Base-by-base conservation (phyloP, 1,140 invertebrate genomes). In the Drosophila ohnishii region DNA sequence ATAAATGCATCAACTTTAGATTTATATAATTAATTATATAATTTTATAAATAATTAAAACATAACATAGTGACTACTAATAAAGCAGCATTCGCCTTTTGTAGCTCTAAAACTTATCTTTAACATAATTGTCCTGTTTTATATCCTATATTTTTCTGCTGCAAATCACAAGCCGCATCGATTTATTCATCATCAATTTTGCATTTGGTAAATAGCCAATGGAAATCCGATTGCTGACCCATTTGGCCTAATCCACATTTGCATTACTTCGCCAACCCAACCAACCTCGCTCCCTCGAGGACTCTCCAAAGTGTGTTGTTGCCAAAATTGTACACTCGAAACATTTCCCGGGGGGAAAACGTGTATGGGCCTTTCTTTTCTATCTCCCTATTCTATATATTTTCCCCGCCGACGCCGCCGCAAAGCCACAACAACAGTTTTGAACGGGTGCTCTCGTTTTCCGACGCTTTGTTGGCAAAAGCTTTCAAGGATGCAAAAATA, bases 191-290 rank as follows among this genome's bases (percentile, higher is more conserved):
- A 70, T 71, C 65, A 71, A 71, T 70, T 71, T 48, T 34, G 35
- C 53, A 71, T 71, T 71, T 50, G 51, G 66, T 34, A 35, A 50
- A 37, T 56, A 14, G 22, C 30, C 66, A 71, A 72, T 71, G 22
- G 44, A 35, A 50, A 59, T 35, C 30, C 65, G 44, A 72, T 71
- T 72, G 51, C 44, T 50, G 66, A 71, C 69, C 69, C 69, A 72
- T 72, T 72, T 72, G 66, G 66, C 69, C 11, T 71, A 72, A 71
- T 59, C 53, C 66, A 71, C 66, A 72, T 59, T 72, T 72, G 66
- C 69, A 71, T 71, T 72, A 71, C 47, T 59, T 22, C 28, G 30
- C 22, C 16, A 30, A 8, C 30, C 11, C 30, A 28, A 28, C 25
- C 16, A 19, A 3, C 7, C 28, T 34, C 28, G 10, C 5, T 28